Evolutionary conservation across 2,797 vertebrate species (phyloP), one percentile per base, ranked within the genome.

Genomic region (Hydrocynus forskahlii): DNA sequence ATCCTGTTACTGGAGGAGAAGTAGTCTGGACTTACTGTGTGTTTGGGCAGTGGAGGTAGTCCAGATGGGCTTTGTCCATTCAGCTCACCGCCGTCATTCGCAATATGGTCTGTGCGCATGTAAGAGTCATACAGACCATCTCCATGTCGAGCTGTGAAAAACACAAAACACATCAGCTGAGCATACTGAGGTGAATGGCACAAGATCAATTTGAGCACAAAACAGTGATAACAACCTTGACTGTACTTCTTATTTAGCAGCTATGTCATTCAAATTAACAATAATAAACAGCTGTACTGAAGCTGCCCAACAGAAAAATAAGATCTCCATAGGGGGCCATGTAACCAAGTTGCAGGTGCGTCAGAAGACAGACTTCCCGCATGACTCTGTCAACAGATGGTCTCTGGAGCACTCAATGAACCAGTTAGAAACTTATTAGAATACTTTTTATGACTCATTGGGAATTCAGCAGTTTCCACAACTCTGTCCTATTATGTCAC

Each of bases 61-160:
- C 94, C 95, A 17, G 96, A 93, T 9, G 96, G 95, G 90, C 95
- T 96, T 89, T 86, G 91, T 68, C 92, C 92, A 75, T 95, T 95
- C 64, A 94, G 91, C 80, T 97, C 89, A 59, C 92, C 85, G 55
- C 97, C 96, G 81, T 97, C 95, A 86, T 96, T 97, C 80, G 94
- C 94, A 72, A 96, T 95, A 86, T 97, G 97, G 93, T 99, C 97
- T 57, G 96, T 96, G 89, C 97, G 97, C 97, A 98, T 97, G 86
- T 98, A 98, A 43, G 97, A 97, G 90, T 98, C 97, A 75, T 97
- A 99, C 0, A 99, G 93, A 85, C 95, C 95, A 85, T 99, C 97
- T 13, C 92, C 96, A 80, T 97, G 96, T 86, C 97, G 96, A 85
- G 89, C 95, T 96, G 91, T 57, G 86, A 92, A 77, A 76, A 85